Evolutionary conservation across 2,113 vertebrate genomes (phyloP).

Genomic region (Egretta garzetta): DNA sequence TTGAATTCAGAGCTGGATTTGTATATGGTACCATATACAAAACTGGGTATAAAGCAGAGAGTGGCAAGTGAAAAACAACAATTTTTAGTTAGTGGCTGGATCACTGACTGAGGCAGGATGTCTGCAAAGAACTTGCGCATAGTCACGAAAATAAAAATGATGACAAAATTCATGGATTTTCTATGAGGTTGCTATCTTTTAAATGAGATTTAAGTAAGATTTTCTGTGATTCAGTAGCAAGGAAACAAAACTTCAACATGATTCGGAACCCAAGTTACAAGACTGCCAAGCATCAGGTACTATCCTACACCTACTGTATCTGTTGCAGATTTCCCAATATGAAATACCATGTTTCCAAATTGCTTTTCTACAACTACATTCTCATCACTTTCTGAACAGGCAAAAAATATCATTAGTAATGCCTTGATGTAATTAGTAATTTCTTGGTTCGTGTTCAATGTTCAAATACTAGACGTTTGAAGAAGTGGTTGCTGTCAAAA

Average conservation of each 20-base stretch:
- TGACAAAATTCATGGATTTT: neutral
- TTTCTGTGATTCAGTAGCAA: neutral
- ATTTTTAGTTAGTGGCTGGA: neutral
- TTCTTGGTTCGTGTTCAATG: neutral
- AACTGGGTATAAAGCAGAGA: neutral
- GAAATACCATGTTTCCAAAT: neutral
- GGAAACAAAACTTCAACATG: neutral
- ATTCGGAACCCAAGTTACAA: neutral
- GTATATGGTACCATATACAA: neutral
- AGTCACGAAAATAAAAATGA: neutral
- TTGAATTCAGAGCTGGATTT: neutral
- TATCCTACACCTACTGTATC: neutral
- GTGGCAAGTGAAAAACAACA: neutral
- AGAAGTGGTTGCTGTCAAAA: conserved; percentile 2
- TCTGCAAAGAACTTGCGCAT: neutral
- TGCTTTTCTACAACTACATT: neutral
- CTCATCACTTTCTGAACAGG: neutral
- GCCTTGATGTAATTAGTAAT: neutral
- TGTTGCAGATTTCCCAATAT: neutral
- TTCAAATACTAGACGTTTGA: neutral
- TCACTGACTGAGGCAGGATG: neutral
- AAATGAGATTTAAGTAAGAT: neutral
- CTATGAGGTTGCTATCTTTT: neutral
- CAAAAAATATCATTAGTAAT: neutral
- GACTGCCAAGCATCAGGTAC: neutral